Base-by-base conservation (phyloP, 2,888 invertebrate genomes). In the Caenorhabditis sp. region DNA sequence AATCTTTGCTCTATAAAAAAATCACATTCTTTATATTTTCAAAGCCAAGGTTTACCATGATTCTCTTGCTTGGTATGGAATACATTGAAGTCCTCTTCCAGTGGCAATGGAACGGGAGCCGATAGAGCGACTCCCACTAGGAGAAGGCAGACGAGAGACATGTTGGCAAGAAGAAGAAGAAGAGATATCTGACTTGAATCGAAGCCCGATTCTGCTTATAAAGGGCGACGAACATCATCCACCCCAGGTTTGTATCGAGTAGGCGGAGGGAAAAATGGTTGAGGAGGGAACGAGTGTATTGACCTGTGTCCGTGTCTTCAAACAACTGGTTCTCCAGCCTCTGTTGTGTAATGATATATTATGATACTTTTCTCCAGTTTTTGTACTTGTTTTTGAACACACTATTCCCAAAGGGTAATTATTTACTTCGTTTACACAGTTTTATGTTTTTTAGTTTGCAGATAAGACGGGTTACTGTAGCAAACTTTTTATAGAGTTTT, bases 1-100 rank as follows among this genome's bases (percentile, higher is more conserved):
- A 90, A 90, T 41, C 88, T 77, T 81, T 90, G 87, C 19, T 88
- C 90, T 90, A 73, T 24, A 63, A 3, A 54, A 31, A n/a, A n/a
- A n/a, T n/a, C n/a, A n/a, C n/a, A n/a, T n/a, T 44, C 69, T 16
- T 44, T n/a, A n/a, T 49, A 3, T 4, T 8, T 38, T 19, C 5
- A 19, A 49, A 22, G 14, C 19, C 7, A 2, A 26, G 44, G 38
- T 70, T 64, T 24, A 86, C 86, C 86, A 75, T 84, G 86, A 49
- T 80, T 77, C 44, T 86, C 86, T 24, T 86, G 77, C 47, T 85
- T 86, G 2, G 84, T 82, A 16, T 73, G 75, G 47, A 85, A 81
- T 24, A 85, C 72, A 64, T 82, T 85, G 70, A 86, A 85, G n/a
- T 84, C 81, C 31, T 85, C 84, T 49, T 85, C 86, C n/a, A 85